phyloP scores from a whole-genome alignment of 2,113 vertebrate species.

The Corythaeola cristata region DNA sequence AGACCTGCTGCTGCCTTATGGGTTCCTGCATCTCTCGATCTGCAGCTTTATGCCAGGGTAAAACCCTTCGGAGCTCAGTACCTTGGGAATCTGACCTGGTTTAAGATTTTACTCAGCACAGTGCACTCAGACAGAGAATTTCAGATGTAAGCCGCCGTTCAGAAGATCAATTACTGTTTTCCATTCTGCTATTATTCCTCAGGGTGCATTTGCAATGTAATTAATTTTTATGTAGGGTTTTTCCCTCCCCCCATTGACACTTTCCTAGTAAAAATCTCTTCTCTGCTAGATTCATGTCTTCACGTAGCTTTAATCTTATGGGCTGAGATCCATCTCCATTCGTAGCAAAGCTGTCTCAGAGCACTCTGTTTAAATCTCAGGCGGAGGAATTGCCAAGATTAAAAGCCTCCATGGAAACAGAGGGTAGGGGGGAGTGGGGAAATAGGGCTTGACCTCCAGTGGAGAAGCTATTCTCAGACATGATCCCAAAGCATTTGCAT shows the following conservation, averaged over 20 bases:
- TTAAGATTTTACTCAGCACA: conserved; percentile 25
- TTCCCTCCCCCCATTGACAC: background rate
- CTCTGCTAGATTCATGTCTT: conserved; percentile 3
- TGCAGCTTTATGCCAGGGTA: background rate
- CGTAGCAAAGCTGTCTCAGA: background rate
- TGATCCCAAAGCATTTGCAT: background rate
- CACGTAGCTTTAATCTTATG: conserved; percentile 2
- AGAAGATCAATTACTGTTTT: conserved; percentile 34
- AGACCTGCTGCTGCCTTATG: background rate
- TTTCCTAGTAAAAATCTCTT: background rate
- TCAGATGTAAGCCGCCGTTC: background rate
- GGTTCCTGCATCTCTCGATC: background rate
- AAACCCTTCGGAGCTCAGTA: background rate
- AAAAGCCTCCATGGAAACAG: background rate
- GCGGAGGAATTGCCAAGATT: background rate
- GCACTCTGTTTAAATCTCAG: background rate
- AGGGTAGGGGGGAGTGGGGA: background rate
- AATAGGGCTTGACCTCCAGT: background rate
- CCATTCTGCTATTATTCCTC: conserved; percentile 7
- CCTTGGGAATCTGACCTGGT: conserved; percentile 19
- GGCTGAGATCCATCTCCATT: background rate
- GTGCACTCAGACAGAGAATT: background rate
- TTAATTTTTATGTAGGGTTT: conserved; percentile 50
- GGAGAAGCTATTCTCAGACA: background rate
- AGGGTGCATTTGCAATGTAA: conserved; percentile 41